Base-by-base conservation (phyloP, 2,113 vertebrate genomes). In the Microcebus tavaratra region DNA sequence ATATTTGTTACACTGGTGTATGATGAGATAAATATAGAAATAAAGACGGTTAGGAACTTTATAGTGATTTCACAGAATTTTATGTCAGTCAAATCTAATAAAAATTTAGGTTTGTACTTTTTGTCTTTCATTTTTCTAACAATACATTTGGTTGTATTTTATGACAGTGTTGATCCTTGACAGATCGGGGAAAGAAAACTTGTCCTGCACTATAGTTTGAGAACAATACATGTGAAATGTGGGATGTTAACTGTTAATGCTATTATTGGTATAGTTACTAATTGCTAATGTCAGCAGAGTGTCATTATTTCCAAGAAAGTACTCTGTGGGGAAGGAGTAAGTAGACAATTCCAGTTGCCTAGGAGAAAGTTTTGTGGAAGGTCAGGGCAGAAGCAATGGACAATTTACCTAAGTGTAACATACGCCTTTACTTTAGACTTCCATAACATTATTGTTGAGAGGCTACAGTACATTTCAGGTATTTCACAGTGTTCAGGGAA, bases 61-160 rank as follows among this genome's bases (percentile, higher is more conserved):
- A 15, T 39, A 72, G 70, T 1, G 13, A 31, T 70, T 92, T 86
- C 75, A 83, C 42, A 72, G 73, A 92, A 86, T 84, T 90, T 86
- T 95, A 59, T 75, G 57, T 36, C 55, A 34, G 29, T 80, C 55
- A 86, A 39, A 73, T 73, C 73, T 85, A 70, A 59, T 80, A 85
- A 86, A 86, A 96, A 78, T 79, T 83, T 78, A 79, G 65, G 29
- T 45, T 65, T 59, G 23, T 34, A 61, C 57, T 73, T 92, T 48
- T 63, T 55, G 21, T 39, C 17, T 45, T 78, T 61, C 31, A 45
- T 92, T 76, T 76, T 85, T 91, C 34, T 57, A 88, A 59, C 92
- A 81, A 91, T 91, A 94, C 29, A 53, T 90, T 92, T 72, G 55
- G 42, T 78, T 87, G 4, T 84, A 23, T 84, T 89, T 97, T 94